A percentile compares a stretch with the other conserved stretches of the same genome.
Conservation (phyloP, 2,888 invertebrate species). For the Hypselothyrea guttata region DNA sequence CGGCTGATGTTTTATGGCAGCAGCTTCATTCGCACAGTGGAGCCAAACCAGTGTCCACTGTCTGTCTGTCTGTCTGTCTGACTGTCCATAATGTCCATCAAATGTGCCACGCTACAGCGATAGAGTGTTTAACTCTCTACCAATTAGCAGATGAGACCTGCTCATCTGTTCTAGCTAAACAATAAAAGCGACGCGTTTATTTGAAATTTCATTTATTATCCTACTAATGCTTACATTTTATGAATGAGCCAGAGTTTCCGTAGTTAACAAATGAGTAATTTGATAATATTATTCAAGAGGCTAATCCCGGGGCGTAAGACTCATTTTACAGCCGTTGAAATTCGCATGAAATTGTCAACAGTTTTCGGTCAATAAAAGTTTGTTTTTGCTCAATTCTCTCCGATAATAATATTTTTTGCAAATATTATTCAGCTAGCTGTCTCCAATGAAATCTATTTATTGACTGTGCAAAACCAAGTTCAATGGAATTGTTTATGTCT, state of each 20-base stretch:
- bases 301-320: conserved; percentile 16
- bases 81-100: conserved; percentile 40
- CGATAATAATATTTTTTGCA: conserved; percentile 46
- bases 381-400: not conserved
- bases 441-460: conserved; percentile 31
- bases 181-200: conserved; percentile 42
- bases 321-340: conserved; percentile 43
- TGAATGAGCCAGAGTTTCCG: conserved; percentile 37
- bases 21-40: conserved; percentile 61
- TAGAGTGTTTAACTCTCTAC: conserved; percentile 34
- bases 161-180: conserved; percentile 20
- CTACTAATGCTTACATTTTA: conserved; percentile 45
- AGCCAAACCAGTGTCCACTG: conserved; percentile 19
- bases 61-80: too few relatives aligned
- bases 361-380: conserved; percentile 34
- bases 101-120: conserved; percentile 50
- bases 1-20: conserved; percentile 46
- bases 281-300: conserved; percentile 28
- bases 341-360: conserved; percentile 59
- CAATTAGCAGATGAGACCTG: conserved; percentile 45
- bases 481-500: conserved; percentile 61
- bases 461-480: conserved; percentile 47
- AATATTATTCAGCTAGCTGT: conserved; percentile 45
- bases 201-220: conserved; percentile 49
- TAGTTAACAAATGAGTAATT: conserved; percentile 53